Evolutionary conservation across 2,888 invertebrate genomes (phyloP).

Genomic region (Cheilosia grossa): DNA sequence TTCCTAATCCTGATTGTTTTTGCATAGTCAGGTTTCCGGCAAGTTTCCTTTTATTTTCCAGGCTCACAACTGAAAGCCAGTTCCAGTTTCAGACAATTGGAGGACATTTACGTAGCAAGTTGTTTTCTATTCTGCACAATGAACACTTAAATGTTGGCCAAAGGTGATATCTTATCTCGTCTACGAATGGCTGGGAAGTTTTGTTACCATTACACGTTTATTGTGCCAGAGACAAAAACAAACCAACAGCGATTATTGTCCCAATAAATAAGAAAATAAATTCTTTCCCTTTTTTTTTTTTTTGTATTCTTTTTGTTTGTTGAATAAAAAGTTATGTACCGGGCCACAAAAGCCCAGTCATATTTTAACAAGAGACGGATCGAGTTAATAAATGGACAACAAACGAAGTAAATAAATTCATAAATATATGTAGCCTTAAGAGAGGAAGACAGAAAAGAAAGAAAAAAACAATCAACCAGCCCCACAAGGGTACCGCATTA

Average conservation of each 20-base stretch:
- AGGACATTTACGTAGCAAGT: too few relatives aligned
- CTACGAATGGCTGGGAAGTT: too few relatives aligned
- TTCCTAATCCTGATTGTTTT: too few relatives aligned
- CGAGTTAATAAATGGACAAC: slow-evolving; percentile 21
- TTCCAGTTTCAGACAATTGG: too few relatives aligned
- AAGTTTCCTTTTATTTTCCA: too few relatives aligned
- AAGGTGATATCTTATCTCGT: too few relatives aligned
- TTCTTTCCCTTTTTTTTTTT: background rate
- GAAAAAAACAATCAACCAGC: slow-evolving; percentile 2
- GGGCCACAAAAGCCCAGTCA: background rate
- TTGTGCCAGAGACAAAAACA: background rate
- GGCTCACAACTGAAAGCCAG: too few relatives aligned
- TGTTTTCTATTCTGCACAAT: too few relatives aligned
- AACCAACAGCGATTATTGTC: background rate
- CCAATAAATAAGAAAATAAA: slow-evolving; percentile 9
- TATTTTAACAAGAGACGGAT: slow-evolving; percentile 11
- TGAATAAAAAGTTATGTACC: background rate
- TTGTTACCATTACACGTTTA: too few relatives aligned
- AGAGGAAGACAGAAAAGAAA: background rate
- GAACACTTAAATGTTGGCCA: too few relatives aligned
- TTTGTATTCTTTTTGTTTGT: too few relatives aligned
- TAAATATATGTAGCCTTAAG: background rate
- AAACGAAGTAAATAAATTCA: slow-evolving; percentile 5
- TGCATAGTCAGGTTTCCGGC: too few relatives aligned
- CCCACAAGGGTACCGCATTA: slow-evolving; percentile 7